Base-by-base conservation (phyloP, 2,797 vertebrate genomes). In the Enteromius mattozi region DNA sequence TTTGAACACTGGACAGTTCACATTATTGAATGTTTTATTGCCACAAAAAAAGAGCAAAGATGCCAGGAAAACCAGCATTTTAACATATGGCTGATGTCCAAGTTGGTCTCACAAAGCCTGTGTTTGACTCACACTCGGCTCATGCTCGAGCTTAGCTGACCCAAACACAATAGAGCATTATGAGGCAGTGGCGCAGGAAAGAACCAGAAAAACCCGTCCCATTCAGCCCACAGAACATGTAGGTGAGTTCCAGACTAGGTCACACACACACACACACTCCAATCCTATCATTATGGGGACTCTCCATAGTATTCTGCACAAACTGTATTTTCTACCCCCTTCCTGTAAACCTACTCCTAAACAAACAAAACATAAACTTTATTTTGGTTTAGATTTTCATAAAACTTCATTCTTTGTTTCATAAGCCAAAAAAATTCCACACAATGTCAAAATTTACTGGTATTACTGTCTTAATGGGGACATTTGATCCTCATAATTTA, bases 91-190 rank as follows among this genome's bases (percentile, higher is more conserved):
- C 82, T 66, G 17, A 65, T 86, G 69, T 77, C 79, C 79, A 79
- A 82, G 63, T 14, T 68, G 71, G 77, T 83, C 83, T 83, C 65
- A 19, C 45, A 77, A 83, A 83, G 83, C 54, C 35, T 51, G 66
- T 51, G 77, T 49, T 80, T 74, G 69, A 84, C 72, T 87, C 81
- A 83, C 56, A 68, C 37, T 80, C 68, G 51, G 84, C 86, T 87
- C 78, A 83, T 85, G 72, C 77, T 37, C 30, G 42, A 71, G 72
- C 69, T 75, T 81, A 72, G 69, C 42, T 27, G 35, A 51, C 74
- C 72, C 33, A 80, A 78, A 85, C 80, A 88, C 77, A 87, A 84
- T 88, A 42, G 81, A 35, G 30, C 70, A 84, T 83, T 91, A 82
- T 89, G 54, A 74, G 42, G 13, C 63, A 71, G 21, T 19, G 12